A percentile compares a stretch with the other conserved stretches of the same genome.
These are phyloP conservation scores for Drosophila lacertosa DNA, from an alignment of 1,140 invertebrate species.

Conservation along the genomic window DNA sequence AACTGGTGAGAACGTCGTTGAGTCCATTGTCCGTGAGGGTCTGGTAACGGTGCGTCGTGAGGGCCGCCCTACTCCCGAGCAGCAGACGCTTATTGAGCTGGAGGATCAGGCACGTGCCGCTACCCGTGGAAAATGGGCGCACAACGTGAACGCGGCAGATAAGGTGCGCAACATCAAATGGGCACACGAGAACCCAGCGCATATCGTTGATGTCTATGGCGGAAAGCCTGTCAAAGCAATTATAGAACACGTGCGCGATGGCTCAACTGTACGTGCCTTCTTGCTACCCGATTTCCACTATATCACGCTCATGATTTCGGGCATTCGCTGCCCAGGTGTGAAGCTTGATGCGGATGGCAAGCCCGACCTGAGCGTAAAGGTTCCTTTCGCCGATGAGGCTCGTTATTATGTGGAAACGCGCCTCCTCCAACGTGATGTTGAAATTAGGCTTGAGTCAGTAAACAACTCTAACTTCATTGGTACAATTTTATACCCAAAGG, in stretches of 20 bases:
- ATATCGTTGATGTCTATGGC: conserved; percentile 92
- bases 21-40: conserved; percentile 94
- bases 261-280: conserved; percentile 96
- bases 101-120: conserved; percentile 95
- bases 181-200: conserved; percentile 92
- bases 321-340: conserved; percentile 93
- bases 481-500: conserved; percentile 95
- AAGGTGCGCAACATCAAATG: conserved; percentile 95
- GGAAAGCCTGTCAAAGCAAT: conserved; percentile 93
- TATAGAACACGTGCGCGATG: conserved; percentile 98
- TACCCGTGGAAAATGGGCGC: conserved; percentile 93
- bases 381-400: conserved; percentile 85
- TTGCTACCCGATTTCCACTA: conserved; percentile 91
- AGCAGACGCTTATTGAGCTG: conserved; percentile 90
- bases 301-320: conserved; percentile 97
- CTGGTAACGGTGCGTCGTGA: conserved; percentile 93
- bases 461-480: conserved; percentile 97
- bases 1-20: conserved; percentile 93
- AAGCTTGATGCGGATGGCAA: conserved; percentile 89
- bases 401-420: conserved; percentile 96
- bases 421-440: conserved; percentile 96
- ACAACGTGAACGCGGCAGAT: conserved; percentile 84
- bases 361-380: conserved; percentile 85
- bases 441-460: conserved; percentile 95
- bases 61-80: conserved; percentile 88